Evolutionary conservation across 1,140 invertebrate genomes (phyloP).

Genomic region (Zophobas morio): DNA sequence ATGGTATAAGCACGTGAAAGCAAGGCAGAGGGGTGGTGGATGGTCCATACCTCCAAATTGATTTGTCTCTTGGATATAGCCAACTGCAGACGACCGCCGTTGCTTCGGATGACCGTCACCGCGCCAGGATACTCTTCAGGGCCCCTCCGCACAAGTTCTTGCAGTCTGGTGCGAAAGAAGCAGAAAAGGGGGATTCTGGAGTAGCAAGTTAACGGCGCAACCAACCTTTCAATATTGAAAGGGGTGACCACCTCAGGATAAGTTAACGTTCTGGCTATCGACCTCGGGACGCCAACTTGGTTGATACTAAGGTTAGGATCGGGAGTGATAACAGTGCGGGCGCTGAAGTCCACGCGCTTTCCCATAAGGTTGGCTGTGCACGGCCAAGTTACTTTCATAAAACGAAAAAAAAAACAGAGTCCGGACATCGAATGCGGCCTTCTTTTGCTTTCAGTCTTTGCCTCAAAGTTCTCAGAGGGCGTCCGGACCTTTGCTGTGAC

Average conservation of each 20-base stretch:
- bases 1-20: constrained; percentile 98
- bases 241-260: constrained; percentile 99
- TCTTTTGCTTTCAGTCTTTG: constrained; percentile 94
- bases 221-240: constrained; percentile 99
- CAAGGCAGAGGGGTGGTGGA: too few relatives aligned
- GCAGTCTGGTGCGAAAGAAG: too few relatives aligned
- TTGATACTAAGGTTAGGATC: constrained; percentile 99
- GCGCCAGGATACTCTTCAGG: constrained; percentile 99
- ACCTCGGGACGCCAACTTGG: constrained; percentile 98
- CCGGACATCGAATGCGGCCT: constrained; percentile 97
- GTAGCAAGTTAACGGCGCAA: too few relatives aligned
- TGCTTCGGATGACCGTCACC: constrained; percentile 99
- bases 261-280: constrained; percentile 98
- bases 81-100: constrained; percentile 99
- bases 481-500: constrained; percentile 92
- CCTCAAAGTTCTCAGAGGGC: constrained; percentile 98
- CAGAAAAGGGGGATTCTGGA: too few relatives aligned
- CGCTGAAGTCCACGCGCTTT: constrained; percentile 99
- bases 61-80: constrained; percentile 99
- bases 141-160: constrained; percentile 94
- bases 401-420: too few relatives aligned
- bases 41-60: too few relatives aligned
- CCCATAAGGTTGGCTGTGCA: constrained; percentile 99
- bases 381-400: too few relatives aligned
- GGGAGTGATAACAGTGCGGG: constrained; percentile 98